phyloP scores from a whole-genome alignment of 2,888 invertebrate genomes.

The Cryptophagus acutangulus region DNA sequence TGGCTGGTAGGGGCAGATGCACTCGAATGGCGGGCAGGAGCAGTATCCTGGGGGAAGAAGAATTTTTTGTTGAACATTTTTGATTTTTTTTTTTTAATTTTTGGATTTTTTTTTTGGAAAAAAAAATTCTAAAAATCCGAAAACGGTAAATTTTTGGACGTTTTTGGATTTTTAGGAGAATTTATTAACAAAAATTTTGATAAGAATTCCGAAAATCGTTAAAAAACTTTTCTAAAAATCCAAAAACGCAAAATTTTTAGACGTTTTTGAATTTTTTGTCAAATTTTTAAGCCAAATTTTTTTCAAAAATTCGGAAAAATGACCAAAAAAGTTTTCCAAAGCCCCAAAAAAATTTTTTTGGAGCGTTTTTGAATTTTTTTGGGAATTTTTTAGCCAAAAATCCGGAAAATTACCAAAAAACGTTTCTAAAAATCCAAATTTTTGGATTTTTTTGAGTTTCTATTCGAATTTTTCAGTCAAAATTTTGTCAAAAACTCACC shows the following conservation, averaged over 20 bases:
- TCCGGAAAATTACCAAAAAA: too few relatives aligned
- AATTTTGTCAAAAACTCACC: slow-evolving; percentile 52
- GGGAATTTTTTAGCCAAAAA: too few relatives aligned
- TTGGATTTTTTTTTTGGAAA: too few relatives aligned
- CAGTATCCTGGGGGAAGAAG: slow-evolving; percentile 55
- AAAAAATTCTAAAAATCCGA: slow-evolving; percentile 7
- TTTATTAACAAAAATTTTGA: too few relatives aligned
- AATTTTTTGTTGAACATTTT: slow-evolving; percentile 1
- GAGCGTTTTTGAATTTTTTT: not conserved
- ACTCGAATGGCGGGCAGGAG: slow-evolving; percentile 72
- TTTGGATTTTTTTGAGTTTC: slow-evolving; percentile 2
- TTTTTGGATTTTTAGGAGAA: too few relatives aligned
- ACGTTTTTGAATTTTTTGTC: not conserved
- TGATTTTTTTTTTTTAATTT: slow-evolving; percentile 4
- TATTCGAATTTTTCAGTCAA: slow-evolving; percentile 5
- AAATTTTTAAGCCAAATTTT: not conserved
- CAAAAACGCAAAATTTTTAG: too few relatives aligned
- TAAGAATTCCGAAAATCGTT: too few relatives aligned
- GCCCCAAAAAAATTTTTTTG: too few relatives aligned
- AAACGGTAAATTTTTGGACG: too few relatives aligned
- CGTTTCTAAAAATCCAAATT: too few relatives aligned
- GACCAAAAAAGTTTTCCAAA: too few relatives aligned
- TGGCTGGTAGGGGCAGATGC: slow-evolving; percentile 56
- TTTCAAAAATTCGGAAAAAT: not conserved
- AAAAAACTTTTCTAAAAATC: too few relatives aligned